Percentiles rank a stretch among this genome's conserved stretches.
These are phyloP conservation scores for Himantopus leucocephalus DNA, from an alignment of 2,113 vertebrate species.

Conservation along the genomic window DNA sequence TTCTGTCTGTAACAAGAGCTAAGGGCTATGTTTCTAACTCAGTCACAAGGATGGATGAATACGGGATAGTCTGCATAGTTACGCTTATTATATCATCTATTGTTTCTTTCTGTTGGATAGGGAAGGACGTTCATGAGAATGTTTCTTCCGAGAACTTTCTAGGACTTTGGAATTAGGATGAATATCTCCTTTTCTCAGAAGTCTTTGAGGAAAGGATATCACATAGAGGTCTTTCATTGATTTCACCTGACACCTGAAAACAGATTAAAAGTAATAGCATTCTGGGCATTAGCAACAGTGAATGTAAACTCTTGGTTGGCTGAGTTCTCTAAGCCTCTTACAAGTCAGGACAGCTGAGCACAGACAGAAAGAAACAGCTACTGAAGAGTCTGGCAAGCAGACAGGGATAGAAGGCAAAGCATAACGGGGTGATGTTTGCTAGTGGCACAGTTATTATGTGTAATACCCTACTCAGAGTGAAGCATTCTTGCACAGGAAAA, in stretches of 20 bases:
- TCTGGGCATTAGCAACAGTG: neutral
- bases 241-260: neutral
- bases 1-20: neutral
- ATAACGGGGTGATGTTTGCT: neutral
- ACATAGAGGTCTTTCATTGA: neutral
- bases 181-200: neutral
- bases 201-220: neutral
- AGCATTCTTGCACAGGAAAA: slow-evolving; percentile 2
- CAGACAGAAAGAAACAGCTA: neutral
- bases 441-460: neutral
- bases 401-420: neutral
- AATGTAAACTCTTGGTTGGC: neutral
- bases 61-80: neutral
- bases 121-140: neutral
- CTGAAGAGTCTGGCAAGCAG: neutral
- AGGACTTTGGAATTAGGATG: neutral
- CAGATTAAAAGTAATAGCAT: neutral
- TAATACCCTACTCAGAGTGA: neutral
- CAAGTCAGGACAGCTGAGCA: neutral
- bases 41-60: neutral
- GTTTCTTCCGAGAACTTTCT: neutral
- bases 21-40: neutral
- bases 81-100: neutral
- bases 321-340: neutral
- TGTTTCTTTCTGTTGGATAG: neutral